A percentile compares a stretch with the other conserved stretches of the same genome.
Conservation (phyloP, 1,140 invertebrate genomes). For the Diachasma alloeum region DNA sequence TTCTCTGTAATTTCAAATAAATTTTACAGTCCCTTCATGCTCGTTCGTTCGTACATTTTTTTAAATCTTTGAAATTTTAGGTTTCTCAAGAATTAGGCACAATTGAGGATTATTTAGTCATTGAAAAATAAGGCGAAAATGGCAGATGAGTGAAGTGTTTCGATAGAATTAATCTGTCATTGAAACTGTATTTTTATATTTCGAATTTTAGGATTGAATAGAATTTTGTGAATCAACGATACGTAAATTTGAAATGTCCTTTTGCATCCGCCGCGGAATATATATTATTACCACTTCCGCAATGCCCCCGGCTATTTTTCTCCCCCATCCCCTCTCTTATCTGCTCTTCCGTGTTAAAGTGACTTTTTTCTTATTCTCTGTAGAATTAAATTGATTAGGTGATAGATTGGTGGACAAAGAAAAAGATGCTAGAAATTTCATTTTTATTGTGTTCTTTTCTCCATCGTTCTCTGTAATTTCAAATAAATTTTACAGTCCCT, state of each 20-base stretch:
- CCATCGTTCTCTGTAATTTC: background rate
- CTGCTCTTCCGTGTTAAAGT: background rate
- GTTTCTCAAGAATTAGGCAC: background rate
- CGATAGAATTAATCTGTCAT: too few relatives aligned
- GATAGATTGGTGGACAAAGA: conserved; percentile 3
- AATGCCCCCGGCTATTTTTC: background rate
- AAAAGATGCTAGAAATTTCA: background rate
- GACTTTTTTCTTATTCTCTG: background rate
- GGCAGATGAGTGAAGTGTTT: background rate
- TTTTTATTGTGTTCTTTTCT: background rate
- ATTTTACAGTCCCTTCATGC: background rate
- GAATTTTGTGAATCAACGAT: background rate
- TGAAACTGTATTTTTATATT: background rate
- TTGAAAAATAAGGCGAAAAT: conserved; percentile 9
- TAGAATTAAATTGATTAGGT: background rate
- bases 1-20: too few relatives aligned
- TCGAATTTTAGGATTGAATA: background rate
- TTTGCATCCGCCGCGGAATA: background rate
- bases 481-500: background rate
- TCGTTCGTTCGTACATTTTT: background rate
- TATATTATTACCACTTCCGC: background rate
- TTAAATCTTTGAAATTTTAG: background rate
- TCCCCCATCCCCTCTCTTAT: background rate
- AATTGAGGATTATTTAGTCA: background rate
- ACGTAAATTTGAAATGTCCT: background rate